These are phyloP conservation scores for Nephrocerus scutellatus DNA, from an alignment of 2,888 invertebrate genomes.

Conservation along the genomic window DNA sequence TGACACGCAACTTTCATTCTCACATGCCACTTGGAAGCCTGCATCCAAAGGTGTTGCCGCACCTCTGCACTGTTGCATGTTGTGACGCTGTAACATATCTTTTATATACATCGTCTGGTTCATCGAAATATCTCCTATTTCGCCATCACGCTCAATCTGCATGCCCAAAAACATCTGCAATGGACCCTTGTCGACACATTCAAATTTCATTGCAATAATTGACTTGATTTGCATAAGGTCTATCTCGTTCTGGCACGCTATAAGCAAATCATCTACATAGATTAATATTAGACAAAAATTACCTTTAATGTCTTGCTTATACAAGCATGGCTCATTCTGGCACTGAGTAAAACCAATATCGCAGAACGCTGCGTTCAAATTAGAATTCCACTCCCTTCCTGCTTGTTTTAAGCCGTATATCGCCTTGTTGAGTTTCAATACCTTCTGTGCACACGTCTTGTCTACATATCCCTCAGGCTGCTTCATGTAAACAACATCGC, in stretches of 20 bases:
- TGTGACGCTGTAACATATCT: slow-evolving; percentile 2
- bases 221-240: slow-evolving; percentile 9
- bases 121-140: slow-evolving; percentile 5
- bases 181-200: background rate
- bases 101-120: slow-evolving; percentile 5
- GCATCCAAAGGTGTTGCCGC: slow-evolving; percentile 11
- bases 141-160: slow-evolving; percentile 9
- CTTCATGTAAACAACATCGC: slow-evolving; percentile 11
- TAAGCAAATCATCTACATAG: slow-evolving; percentile 18
- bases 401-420: background rate
- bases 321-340: slow-evolving; percentile 18
- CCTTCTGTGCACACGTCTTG: slow-evolving; percentile 5
- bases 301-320: slow-evolving; percentile 7
- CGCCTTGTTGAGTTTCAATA: slow-evolving; percentile 9
- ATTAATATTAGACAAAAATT: slow-evolving; percentile 12
- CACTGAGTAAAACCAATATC: slow-evolving; percentile 14
- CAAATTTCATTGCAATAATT: background rate
- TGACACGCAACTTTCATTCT: slow-evolving; percentile 8
- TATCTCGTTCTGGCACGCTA: slow-evolving; percentile 12
- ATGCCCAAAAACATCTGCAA: slow-evolving; percentile 1
- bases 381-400: background rate
- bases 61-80: slow-evolving; percentile 3
- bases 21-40: slow-evolving; percentile 17
- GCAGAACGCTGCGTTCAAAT: slow-evolving; percentile 7
- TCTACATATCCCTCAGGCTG: slow-evolving; percentile 17